Evolutionary conservation across 2,888 invertebrate genomes (phyloP).

Genomic region (Drosophila setosimentum): DNA sequence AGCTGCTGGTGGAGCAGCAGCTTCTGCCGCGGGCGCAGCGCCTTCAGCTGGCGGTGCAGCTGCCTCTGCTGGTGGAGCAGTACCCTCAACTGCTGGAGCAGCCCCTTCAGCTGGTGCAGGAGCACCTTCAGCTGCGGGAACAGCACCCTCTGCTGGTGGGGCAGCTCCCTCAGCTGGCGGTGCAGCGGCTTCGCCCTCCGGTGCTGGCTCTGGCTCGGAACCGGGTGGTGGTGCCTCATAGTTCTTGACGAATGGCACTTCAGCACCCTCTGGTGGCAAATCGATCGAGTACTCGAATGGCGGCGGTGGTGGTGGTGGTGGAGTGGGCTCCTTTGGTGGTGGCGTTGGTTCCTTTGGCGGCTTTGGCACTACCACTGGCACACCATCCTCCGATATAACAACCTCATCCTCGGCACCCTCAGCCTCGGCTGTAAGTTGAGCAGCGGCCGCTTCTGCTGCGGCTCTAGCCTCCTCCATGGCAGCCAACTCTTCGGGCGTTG

Average conservation of each 20-base stretch:
- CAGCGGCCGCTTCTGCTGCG: slow-evolving; percentile 77
- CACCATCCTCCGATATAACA: slow-evolving; percentile 54
- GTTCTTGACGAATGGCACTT: slow-evolving; percentile 85
- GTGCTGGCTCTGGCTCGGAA: slow-evolving; percentile 81
- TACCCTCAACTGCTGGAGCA: slow-evolving; percentile 65
- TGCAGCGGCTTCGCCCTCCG: slow-evolving; percentile 74
- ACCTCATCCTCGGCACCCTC: slow-evolving; percentile 62
- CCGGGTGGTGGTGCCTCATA: slow-evolving; percentile 84
- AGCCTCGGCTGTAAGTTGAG: slow-evolving; percentile 71
- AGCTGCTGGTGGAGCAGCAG: slow-evolving; percentile 59
- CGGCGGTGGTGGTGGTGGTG: slow-evolving; percentile 85
- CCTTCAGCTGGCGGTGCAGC: slow-evolving; percentile 79
- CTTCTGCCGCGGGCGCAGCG: slow-evolving; percentile 58
- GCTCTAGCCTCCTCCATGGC: slow-evolving; percentile 83
- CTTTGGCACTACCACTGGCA: slow-evolving; percentile 35
- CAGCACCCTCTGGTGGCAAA: slow-evolving; percentile 85
- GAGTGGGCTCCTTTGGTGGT: slow-evolving; percentile 83
- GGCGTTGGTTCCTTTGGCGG: slow-evolving; percentile 71
- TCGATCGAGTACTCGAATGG: slow-evolving; percentile 85
- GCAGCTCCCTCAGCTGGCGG: slow-evolving; percentile 82
- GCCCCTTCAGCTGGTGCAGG: slow-evolving; percentile 62
- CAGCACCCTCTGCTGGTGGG: slow-evolving; percentile 77
- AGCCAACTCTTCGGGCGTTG: slow-evolving; percentile 83
- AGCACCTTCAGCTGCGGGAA: slow-evolving; percentile 72
- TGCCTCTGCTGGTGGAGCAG: slow-evolving; percentile 67